Conservation (phyloP, 2,888 invertebrate genomes). For the Euplagia quadripunctaria region DNA sequence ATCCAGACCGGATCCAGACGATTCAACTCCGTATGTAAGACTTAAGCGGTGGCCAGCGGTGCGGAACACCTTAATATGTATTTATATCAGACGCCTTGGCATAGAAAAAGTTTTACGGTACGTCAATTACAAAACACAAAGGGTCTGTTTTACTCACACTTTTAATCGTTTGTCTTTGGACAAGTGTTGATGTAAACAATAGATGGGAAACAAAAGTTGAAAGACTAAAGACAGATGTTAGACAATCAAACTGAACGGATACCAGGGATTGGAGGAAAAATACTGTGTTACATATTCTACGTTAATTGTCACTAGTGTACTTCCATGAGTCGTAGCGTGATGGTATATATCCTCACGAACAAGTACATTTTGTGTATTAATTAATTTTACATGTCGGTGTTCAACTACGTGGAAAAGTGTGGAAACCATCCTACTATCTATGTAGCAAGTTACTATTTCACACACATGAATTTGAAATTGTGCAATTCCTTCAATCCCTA, state of each 20-base stretch:
- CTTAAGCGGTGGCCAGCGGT: conserved; percentile 39
- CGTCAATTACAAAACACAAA: conserved; percentile 38
- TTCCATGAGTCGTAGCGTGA: neutral
- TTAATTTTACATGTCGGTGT: neutral
- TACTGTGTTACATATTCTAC: neutral
- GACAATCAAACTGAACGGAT: neutral
- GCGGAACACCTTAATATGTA: conserved; percentile 57
- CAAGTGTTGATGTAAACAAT: conserved; percentile 5
- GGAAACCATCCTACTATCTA: too few relatives aligned
- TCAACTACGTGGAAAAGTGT: too few relatives aligned
- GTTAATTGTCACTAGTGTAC: neutral
- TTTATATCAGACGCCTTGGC: conserved; percentile 52
- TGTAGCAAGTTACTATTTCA: too few relatives aligned
- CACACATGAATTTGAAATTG: too few relatives aligned
- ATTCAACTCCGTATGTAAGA: conserved; percentile 30
- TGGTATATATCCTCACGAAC: too few relatives aligned
- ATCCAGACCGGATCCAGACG: conserved; percentile 55
- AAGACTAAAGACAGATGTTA: neutral
- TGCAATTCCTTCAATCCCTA: too few relatives aligned
- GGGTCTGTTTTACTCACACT: conserved; percentile 26
- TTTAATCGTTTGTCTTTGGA: conserved; percentile 1
- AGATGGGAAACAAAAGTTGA: neutral
- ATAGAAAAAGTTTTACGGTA: conserved; percentile 48
- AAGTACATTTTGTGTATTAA: neutral
- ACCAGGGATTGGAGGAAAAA: neutral